phyloP scores from a whole-genome alignment of 64 coral and sea anemone genomes.

The Porites australiensis region DNA sequence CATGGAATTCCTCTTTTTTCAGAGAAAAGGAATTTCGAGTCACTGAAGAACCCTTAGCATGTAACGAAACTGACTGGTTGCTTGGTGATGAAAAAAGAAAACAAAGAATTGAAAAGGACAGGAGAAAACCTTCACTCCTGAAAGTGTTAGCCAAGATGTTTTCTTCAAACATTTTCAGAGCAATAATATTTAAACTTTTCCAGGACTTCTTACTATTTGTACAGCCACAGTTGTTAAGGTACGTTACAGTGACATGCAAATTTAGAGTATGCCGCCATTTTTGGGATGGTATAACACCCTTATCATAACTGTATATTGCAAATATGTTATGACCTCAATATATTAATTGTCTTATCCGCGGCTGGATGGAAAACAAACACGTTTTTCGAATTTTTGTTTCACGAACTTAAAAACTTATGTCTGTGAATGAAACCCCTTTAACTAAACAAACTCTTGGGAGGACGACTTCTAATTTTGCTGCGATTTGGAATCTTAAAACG shows the following conservation, averaged over 20 bases:
- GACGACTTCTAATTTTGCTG: too few species aligned
- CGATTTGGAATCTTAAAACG: too few species aligned
- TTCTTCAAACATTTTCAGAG: conserved; percentile 44
- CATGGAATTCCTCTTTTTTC: background rate
- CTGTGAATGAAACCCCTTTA: too few species aligned
- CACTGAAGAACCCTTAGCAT: background rate
- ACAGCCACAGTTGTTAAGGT: conserved; percentile 74
- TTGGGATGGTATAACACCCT: too few species aligned
- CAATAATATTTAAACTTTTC: conserved; percentile 69
- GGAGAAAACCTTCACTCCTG: conserved; percentile 44
- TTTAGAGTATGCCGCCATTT: too few species aligned
- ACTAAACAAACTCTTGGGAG: too few species aligned
- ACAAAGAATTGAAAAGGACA: conserved; percentile 23
- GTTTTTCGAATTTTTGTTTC: too few species aligned
- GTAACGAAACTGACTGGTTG: conserved; percentile 23
- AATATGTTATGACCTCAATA: too few species aligned
- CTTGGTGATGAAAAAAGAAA: conserved; percentile 30
- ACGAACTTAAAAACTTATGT: too few species aligned
- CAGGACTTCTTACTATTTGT: conserved; percentile 76
- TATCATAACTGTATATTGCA: too few species aligned
- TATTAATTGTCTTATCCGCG: too few species aligned
- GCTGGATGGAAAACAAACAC: too few species aligned
- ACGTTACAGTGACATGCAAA: background rate
- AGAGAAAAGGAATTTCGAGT: background rate
- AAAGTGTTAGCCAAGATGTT: conserved; percentile 61